Percentiles rank a stretch among this genome's conserved stretches.
phyloP scores from a whole-genome alignment of 1,140 invertebrate genomes.

The Drosophila pachea region DNA sequence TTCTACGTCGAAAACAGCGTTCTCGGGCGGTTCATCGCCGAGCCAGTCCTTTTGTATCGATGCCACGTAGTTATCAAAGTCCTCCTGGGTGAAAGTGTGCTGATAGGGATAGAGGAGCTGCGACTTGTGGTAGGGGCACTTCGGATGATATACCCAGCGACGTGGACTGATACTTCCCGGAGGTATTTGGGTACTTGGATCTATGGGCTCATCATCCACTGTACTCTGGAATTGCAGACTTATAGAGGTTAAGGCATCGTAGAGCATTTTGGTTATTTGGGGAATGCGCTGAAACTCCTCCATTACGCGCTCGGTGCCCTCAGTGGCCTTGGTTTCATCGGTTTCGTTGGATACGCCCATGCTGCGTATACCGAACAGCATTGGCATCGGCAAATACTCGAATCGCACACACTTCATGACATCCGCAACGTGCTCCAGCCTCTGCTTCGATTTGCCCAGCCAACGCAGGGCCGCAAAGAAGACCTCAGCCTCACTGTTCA shows the following conservation, averaged over 20 bases:
- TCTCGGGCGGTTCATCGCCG: background rate
- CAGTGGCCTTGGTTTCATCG: background rate
- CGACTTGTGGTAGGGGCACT: constrained; percentile 23
- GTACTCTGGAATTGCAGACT: constrained; percentile 12
- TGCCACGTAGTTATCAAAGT: constrained; percentile 9
- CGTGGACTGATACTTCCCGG: constrained; percentile 4
- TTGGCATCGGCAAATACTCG: constrained; percentile 15
- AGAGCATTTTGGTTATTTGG: background rate
- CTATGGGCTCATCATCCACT: background rate
- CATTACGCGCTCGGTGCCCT: constrained; percentile 17
- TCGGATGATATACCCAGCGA: constrained; percentile 23
- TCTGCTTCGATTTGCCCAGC: constrained; percentile 11
- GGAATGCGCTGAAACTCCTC: constrained; percentile 26
- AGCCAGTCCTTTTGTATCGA: constrained; percentile 25
- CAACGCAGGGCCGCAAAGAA: constrained; percentile 41
- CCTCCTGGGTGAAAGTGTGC: background rate
- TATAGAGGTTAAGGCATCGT: constrained; percentile 25
- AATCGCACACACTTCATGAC: constrained; percentile 45
- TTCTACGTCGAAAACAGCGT: background rate
- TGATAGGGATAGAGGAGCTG: constrained; percentile 9
- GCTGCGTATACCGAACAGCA: constrained; percentile 27
- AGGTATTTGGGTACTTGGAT: no score
- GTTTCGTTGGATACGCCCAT: background rate
- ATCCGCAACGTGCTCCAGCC: constrained; percentile 9
- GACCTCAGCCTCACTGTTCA: constrained; percentile 46